Conservation (phyloP, 2,888 invertebrate species). For the Melipona bicolor region DNA sequence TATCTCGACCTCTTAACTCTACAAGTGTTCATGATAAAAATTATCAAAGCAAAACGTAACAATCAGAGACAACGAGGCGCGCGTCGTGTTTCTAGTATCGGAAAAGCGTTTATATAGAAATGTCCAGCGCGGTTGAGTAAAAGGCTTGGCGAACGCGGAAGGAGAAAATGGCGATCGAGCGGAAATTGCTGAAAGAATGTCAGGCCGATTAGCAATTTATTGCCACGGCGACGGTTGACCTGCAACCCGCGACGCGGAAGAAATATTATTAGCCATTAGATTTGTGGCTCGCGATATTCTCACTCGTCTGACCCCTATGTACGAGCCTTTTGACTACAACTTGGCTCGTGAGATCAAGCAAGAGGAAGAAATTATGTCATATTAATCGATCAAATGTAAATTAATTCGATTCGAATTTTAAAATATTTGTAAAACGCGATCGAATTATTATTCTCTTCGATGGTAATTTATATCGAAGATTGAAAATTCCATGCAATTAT, state of each 20-base stretch:
- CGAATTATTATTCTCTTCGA: too few relatives aligned
- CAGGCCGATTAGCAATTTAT: constrained; percentile 65
- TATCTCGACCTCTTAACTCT: not conserved
- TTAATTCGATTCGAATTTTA: too few relatives aligned
- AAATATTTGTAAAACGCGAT: too few relatives aligned
- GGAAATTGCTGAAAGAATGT: constrained; percentile 65
- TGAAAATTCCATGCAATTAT: too few relatives aligned
- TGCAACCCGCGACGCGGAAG: constrained; percentile 20
- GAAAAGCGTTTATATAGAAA: constrained; percentile 71
- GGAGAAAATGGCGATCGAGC: constrained; percentile 50
- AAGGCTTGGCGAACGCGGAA: constrained; percentile 30
- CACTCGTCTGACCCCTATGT: not conserved
- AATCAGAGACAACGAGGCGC: too few relatives aligned
- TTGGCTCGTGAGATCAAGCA: not conserved
- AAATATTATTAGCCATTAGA: constrained; percentile 60
- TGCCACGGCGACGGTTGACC: constrained; percentile 35
- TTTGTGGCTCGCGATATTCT: constrained; percentile 36
- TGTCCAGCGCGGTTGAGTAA: constrained; percentile 11
- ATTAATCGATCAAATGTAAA: too few relatives aligned
- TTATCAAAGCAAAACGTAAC: too few relatives aligned
- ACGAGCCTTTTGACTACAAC: not conserved
- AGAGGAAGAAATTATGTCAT: too few relatives aligned
- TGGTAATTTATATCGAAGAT: too few relatives aligned
- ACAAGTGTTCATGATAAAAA: not conserved
- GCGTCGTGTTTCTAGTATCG: too few relatives aligned